phyloP scores from a whole-genome alignment of 2,797 vertebrate genomes.

The Halcyon chelicuti region DNA sequence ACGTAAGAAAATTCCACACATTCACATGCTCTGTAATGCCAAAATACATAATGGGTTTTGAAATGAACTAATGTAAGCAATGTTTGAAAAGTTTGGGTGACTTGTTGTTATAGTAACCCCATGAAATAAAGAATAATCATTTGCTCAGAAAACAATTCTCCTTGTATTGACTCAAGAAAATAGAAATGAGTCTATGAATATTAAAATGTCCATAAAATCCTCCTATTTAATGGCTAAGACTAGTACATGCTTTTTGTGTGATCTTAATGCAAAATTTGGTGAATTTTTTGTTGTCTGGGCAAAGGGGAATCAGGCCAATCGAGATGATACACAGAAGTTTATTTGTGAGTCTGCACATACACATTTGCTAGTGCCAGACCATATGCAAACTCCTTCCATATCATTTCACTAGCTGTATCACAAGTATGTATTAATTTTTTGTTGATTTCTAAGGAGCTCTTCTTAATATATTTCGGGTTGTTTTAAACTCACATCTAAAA shows the following conservation, averaged over 20 bases:
- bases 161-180: neutral
- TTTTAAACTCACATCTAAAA: neutral
- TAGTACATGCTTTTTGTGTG: neutral
- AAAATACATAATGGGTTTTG: neutral
- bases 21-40: neutral
- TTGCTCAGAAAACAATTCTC: neutral
- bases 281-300: neutral
- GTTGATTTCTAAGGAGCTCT: neutral
- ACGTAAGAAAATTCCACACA: neutral
- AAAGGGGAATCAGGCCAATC: neutral
- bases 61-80: neutral
- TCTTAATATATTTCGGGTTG: neutral
- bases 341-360: neutral
- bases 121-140: neutral
- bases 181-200: neutral
- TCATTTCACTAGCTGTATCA: neutral
- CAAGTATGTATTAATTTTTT: neutral
- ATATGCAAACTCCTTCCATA: neutral
- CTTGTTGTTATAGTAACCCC: neutral
- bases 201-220: neutral
- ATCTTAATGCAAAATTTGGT: neutral
- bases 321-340: neutral
- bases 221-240: neutral
- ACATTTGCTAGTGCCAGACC: neutral
- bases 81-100: neutral